Conservation (phyloP, 2,797 vertebrate species). For the Pseudomugil gertrudae region DNA sequence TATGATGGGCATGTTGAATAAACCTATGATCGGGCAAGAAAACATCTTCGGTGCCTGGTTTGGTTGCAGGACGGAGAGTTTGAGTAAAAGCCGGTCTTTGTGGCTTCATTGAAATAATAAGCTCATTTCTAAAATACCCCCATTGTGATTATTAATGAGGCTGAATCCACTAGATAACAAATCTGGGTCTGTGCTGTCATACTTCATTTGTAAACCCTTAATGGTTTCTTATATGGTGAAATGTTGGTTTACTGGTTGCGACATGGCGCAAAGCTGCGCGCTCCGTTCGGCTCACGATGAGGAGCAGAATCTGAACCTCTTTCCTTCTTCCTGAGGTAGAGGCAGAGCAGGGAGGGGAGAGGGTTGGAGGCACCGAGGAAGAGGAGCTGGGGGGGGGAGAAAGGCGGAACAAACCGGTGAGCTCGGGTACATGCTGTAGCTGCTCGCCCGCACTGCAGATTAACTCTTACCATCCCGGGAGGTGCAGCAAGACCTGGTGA, state of each 20-base stretch:
- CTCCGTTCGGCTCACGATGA: conserved; percentile 14
- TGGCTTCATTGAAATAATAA: background rate
- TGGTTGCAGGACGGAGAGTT: conserved; percentile 37
- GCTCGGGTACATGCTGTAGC: conserved; percentile 82
- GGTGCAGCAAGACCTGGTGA: conserved; percentile 71
- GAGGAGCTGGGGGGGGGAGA: conserved; percentile 25
- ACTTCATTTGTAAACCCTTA: background rate
- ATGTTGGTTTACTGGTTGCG: background rate
- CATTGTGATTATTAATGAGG: background rate
- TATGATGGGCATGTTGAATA: conserved; percentile 45
- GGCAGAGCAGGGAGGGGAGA: conserved; percentile 44
- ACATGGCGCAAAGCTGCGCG: background rate
- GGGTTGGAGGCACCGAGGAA: conserved; percentile 40
- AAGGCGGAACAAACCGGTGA: conserved; percentile 85
- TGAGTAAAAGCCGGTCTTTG: conserved; percentile 3
- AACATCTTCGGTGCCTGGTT: conserved; percentile 19
- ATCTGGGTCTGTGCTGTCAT: background rate
- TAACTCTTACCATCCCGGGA: conserved; percentile 79
- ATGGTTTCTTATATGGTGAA: background rate
- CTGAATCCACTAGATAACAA: background rate
- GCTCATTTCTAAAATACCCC: background rate
- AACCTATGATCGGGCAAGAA: conserved; percentile 41
- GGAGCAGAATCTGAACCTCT: conserved; percentile 55
- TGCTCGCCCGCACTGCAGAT: conserved; percentile 88
- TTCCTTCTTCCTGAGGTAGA: conserved; percentile 64